Conservation (phyloP, 2,113 vertebrate genomes). For the Trematocara stigmaticum region DNA sequence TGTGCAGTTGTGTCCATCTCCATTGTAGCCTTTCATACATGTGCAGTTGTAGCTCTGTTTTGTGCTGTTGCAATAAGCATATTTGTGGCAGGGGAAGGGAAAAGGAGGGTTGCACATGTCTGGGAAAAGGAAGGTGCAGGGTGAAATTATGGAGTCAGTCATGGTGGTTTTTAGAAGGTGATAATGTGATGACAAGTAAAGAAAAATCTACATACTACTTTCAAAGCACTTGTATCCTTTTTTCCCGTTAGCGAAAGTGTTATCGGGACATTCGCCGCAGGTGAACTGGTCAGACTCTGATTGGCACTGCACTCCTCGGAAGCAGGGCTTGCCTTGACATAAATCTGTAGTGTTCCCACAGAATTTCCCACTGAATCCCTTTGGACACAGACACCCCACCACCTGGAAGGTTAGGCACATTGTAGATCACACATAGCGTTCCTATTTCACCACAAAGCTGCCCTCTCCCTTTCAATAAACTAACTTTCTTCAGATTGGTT, state of each 20-base stretch:
- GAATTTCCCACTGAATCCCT: constrained; percentile 71
- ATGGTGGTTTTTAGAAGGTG: not conserved
- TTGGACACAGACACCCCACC: constrained; percentile 72
- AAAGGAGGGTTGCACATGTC: constrained; percentile 76
- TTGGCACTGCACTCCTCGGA: constrained; percentile 65
- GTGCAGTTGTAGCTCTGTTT: constrained; percentile 71
- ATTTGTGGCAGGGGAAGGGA: constrained; percentile 73
- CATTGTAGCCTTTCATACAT: constrained; percentile 70
- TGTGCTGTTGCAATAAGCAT: constrained; percentile 68
- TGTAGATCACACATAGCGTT: not conserved
- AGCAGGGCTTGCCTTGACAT: constrained; percentile 74
- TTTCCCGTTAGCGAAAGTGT: constrained; percentile 44
- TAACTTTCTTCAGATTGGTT: not conserved
- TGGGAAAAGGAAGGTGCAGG: not conserved
- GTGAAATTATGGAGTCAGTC: not conserved
- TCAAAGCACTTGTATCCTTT: constrained; percentile 80
- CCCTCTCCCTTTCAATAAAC: not conserved
- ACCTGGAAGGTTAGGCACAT: constrained; percentile 50
- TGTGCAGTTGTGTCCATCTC: constrained; percentile 73
- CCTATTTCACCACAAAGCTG: not conserved
- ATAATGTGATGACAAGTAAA: not conserved
- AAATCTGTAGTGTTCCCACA: constrained; percentile 60
- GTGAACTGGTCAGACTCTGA: constrained; percentile 40
- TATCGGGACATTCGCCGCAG: constrained; percentile 70
- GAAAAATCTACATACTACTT: constrained; percentile 55